phyloP scores from a whole-genome alignment of 2,113 vertebrate genomes.

The Empidonax traillii region DNA sequence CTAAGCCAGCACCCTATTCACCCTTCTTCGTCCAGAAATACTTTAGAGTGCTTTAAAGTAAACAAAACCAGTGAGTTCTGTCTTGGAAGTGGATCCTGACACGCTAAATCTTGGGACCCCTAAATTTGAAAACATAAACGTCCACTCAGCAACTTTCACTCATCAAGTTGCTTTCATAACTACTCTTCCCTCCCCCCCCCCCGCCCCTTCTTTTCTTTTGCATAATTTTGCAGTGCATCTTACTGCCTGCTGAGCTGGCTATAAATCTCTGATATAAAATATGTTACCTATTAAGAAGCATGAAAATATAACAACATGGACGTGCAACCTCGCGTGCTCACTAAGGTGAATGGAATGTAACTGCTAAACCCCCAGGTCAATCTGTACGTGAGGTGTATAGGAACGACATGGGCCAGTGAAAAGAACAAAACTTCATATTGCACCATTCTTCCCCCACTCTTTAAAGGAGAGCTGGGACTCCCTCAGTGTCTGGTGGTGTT shows the following conservation, averaged over 20 bases:
- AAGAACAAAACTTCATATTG: not conserved
- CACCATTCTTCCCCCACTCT: not conserved
- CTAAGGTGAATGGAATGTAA: not conserved
- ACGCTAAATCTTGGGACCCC: not conserved
- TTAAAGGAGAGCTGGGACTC: not conserved
- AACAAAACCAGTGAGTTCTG: not conserved
- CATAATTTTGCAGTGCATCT: not conserved
- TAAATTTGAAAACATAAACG: not conserved
- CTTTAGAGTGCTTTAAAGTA: not conserved
- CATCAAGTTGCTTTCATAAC: not conserved
- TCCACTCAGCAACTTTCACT: not conserved
- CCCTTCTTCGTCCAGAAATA: not conserved
- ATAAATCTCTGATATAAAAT: not conserved
- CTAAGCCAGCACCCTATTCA: not conserved
- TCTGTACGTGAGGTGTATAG: not conserved
- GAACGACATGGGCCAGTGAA: fast-evolving
- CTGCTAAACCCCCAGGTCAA: not conserved
- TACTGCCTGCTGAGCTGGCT: not conserved
- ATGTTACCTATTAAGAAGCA: not conserved
- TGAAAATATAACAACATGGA: not conserved
- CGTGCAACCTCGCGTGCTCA: not conserved
- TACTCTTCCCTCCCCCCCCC: fast-evolving
- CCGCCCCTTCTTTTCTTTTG: not conserved
- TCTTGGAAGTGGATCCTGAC: not conserved
- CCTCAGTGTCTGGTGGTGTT: not conserved